These are phyloP conservation scores for Hoplostethus mediterraneus DNA, from an alignment of 2,797 vertebrate genomes.

Conservation along the genomic window DNA sequence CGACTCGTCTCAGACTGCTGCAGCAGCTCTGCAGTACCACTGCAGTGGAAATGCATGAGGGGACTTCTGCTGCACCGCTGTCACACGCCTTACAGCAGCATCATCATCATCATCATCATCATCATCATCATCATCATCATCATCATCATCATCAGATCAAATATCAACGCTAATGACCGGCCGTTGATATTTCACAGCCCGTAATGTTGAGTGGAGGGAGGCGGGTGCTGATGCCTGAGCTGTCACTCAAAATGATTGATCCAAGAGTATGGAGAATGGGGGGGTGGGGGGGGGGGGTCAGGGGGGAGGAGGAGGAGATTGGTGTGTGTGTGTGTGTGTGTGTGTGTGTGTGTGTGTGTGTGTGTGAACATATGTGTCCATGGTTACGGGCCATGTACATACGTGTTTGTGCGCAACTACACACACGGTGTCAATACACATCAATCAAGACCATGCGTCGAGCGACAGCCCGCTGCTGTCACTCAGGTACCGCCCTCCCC, in stretches of 20 bases:
- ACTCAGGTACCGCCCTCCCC: constrained; percentile 28
- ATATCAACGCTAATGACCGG: constrained; percentile 18
- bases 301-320: not conserved
- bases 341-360: constrained; percentile 15
- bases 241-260: constrained; percentile 44
- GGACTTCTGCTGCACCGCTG: not conserved
- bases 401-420: constrained; percentile 21
- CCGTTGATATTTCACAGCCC: constrained; percentile 32
- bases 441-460: constrained; percentile 53
- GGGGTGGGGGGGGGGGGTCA: not conserved
- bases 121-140: too few relatives aligned
- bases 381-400: constrained; percentile 11
- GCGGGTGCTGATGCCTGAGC: constrained; percentile 23
- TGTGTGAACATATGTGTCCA: constrained; percentile 1
- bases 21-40: constrained; percentile 62
- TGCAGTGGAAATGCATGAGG: constrained; percentile 49
- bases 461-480: constrained; percentile 47
- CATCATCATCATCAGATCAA: not conserved
- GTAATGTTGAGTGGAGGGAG: not conserved
- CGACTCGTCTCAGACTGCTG: constrained; percentile 27
- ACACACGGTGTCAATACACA: constrained; percentile 21
- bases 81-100: too few relatives aligned
- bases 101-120: too few relatives aligned
- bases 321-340: not conserved
- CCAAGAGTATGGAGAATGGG: constrained; percentile 19